Base-by-base conservation (phyloP, 1,140 invertebrate species). In the Lordiphosa collinella region DNA sequence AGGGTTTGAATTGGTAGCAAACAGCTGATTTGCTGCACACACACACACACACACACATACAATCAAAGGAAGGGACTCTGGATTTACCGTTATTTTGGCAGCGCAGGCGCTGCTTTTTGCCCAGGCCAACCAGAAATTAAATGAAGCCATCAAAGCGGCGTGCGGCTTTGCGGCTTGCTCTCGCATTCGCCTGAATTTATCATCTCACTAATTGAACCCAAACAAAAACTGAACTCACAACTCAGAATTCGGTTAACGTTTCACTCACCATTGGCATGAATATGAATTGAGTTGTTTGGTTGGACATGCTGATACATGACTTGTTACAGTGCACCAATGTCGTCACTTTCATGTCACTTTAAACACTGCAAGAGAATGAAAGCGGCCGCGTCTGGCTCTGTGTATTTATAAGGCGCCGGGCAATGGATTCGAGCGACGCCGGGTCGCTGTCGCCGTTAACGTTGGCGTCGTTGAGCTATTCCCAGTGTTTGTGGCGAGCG, bases 261-360 rank as follows among this genome's bases (percentile, higher is more conserved):
- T 34, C 47, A 78, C 87, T 88, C 72, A 88, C 87, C 87, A 63
- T 88, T 85, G 70, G 76, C 73, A 85, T 87, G 65, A 88, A 88
- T 85, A 86, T 88, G 78, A 85, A 71, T 71, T 88, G 84, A 86
- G 78, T 86, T 74, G 82, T 75, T 88, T 86, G 86, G 73, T 88
- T 86, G 80, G 86, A 82, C 86, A 88, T 88, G 87, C 84, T 88
- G 87, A 88, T 88, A 88, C 87, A 88, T 88, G 87, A 88, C 87
- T 88, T 87, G 72, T 57, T 84, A 88, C 79, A 76, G 75, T 87
- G 69, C 79, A 71, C 84, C 84, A 79, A 87, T 86, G 72, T 88
- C 84, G 78, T 84, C 86, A 88, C 87, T 88, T 84, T 88, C 87
- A 88, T 88, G 86, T 88, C 86, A 88, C 87, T 88, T 88, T 86